A percentile compares a stretch with the other conserved stretches of the same genome.
Conservation (phyloP, 2,888 invertebrate species). For the Portevinia maculata region DNA sequence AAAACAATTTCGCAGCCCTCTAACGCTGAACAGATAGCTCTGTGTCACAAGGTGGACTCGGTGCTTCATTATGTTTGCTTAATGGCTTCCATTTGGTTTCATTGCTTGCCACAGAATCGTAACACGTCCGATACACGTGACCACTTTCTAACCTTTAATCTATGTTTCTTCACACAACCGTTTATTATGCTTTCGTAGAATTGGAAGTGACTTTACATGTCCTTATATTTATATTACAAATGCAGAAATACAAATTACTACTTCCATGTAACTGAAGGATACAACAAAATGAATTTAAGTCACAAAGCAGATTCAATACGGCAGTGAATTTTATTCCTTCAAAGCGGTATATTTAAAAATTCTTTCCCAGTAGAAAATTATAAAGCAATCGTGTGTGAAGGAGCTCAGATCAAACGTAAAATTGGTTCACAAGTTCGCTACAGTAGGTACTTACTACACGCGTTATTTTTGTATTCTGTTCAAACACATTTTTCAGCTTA, state of each 20-base stretch:
- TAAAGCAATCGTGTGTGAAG: no score
- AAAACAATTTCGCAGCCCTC: background rate
- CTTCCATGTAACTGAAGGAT: background rate
- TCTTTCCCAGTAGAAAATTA: background rate
- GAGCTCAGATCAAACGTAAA: no score
- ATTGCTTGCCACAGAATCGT: constrained; percentile 1
- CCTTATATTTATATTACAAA: background rate
- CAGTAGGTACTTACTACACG: no score
- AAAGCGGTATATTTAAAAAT: constrained; percentile 34
- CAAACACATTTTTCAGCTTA: no score
- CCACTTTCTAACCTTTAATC: background rate
- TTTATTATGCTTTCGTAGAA: background rate
- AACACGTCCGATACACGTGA: constrained; percentile 1
- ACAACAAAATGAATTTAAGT: constrained; percentile 7
- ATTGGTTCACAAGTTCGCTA: no score
- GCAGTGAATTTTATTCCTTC: background rate
- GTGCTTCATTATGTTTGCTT: background rate
- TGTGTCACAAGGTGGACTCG: background rate
- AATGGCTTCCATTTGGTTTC: constrained; percentile 19
- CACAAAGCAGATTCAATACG: background rate
- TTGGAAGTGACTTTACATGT: background rate
- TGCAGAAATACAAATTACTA: no score
- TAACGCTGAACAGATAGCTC: background rate
- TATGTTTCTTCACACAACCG: background rate
- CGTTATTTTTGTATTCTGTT: no score